Conservation (phyloP, 2,888 invertebrate genomes). For the Lamproptera curius region DNA sequence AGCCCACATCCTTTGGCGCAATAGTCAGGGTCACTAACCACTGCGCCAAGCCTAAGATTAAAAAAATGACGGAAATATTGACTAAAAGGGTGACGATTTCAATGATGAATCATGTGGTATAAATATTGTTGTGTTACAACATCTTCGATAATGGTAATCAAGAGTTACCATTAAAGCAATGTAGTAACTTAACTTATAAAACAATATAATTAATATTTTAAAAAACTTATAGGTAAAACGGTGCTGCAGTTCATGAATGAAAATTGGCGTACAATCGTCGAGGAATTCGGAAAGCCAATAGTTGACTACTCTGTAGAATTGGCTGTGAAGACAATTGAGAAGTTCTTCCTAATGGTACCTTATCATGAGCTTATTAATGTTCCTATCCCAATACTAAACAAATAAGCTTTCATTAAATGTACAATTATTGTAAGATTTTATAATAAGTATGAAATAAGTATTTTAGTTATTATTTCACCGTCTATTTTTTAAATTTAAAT, state of each 20-base stretch:
- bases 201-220: too few species aligned
- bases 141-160: too few species aligned
- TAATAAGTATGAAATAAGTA: constrained; percentile 23
- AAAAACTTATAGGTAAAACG: constrained; percentile 47
- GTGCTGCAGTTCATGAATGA: constrained; percentile 60
- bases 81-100: too few species aligned
- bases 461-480: constrained; percentile 9
- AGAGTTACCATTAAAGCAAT: too few species aligned
- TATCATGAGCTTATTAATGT: constrained; percentile 59
- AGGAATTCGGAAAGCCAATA: constrained; percentile 67
- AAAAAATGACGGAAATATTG: too few species aligned
- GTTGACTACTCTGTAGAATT: constrained; percentile 65
- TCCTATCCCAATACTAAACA: constrained; percentile 48
- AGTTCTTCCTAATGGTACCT: constrained; percentile 60
- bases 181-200: too few species aligned
- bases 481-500: constrained; percentile 6
- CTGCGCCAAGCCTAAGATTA: too few species aligned
- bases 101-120: too few species aligned
- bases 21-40: too few species aligned
- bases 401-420: constrained; percentile 21
- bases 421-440: too few species aligned
- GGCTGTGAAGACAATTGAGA: constrained; percentile 55
- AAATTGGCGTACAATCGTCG: constrained; percentile 60
- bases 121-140: too few species aligned
- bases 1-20: too few species aligned